A percentile compares a stretch with the other conserved stretches of the same genome.
Evolutionary conservation across 1,140 invertebrate genomes (phyloP).

Genomic region (Dysdera silvatica): DNA sequence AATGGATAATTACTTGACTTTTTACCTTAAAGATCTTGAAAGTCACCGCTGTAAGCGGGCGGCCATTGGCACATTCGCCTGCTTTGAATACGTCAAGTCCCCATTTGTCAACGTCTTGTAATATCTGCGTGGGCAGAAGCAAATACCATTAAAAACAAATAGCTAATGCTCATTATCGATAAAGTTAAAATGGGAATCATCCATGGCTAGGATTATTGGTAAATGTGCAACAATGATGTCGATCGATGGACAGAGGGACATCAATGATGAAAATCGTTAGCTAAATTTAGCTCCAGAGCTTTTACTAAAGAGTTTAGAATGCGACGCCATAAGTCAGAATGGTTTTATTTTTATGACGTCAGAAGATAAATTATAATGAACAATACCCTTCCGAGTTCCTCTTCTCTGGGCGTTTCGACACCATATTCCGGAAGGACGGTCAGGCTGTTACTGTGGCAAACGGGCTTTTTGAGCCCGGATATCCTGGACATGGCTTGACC

Average conservation of each 20-base stretch:
- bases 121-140: constrained; percentile 46
- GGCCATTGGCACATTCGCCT: constrained; percentile 72
- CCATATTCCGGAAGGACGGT: constrained; percentile 81
- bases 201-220: background rate
- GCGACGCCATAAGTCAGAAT: too few relatives aligned
- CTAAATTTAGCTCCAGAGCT: too few relatives aligned
- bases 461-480: constrained; percentile 73
- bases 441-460: constrained; percentile 76
- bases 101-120: constrained; percentile 86
- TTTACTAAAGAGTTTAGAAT: too few relatives aligned
- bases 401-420: constrained; percentile 81
- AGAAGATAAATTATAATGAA: too few relatives aligned
- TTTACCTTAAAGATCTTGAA: constrained; percentile 80
- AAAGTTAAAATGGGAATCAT: too few relatives aligned
- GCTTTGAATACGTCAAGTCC: constrained; percentile 96
- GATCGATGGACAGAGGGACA: background rate
- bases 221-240: too few relatives aligned
- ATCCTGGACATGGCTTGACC: constrained; percentile 72
- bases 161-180: too few relatives aligned
- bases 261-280: background rate
- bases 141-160: too few relatives aligned
- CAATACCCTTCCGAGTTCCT: constrained; percentile 67
- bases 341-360: too few relatives aligned
- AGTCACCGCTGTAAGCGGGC: constrained; percentile 85
- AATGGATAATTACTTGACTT: constrained; percentile 14